These are phyloP conservation scores for Hypena proboscidalis DNA, from an alignment of 2,888 invertebrate species.

Conservation along the genomic window DNA sequence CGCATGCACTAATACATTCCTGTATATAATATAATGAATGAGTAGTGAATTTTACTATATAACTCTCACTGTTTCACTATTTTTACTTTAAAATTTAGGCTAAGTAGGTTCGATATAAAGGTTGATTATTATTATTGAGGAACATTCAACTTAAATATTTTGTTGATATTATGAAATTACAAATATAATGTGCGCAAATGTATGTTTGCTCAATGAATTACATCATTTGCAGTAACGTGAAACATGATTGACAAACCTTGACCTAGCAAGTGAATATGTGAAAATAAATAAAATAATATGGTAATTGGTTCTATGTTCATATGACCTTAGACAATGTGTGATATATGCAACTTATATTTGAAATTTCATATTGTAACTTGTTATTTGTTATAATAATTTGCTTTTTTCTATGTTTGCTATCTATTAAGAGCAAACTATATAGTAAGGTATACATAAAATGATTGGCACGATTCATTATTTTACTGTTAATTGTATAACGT, in stretches of 20 bases:
- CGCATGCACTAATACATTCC: conserved; percentile 64
- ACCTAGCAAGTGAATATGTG: neutral
- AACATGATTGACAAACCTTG: too few species aligned
- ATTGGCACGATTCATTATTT: conserved; percentile 14
- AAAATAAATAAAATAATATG: neutral
- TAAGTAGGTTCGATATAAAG: conserved; percentile 55
- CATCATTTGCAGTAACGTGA: too few species aligned
- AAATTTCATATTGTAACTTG: conserved; percentile 26
- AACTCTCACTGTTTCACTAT: conserved; percentile 75
- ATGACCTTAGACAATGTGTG: neutral
- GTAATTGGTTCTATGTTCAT: neutral
- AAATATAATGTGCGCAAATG: conserved; percentile 19
- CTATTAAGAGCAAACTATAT: conserved; percentile 21
- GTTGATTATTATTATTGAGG: conserved; percentile 32
- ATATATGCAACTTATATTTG: conserved; percentile 20
- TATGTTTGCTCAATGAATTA: neutral
- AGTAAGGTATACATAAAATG: conserved; percentile 16
- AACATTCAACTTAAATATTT: conserved; percentile 13
- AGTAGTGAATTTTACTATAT: conserved; percentile 72
- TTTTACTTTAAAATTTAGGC: conserved; percentile 60
- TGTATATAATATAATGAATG: conserved; percentile 62
- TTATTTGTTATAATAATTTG: conserved; percentile 15
- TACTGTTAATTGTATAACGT: conserved; percentile 22
- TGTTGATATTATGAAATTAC: conserved; percentile 28
- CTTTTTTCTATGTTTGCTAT: conserved; percentile 17